Conservation (phyloP, 2,888 invertebrate species). For the Rhagonycha lutea region DNA sequence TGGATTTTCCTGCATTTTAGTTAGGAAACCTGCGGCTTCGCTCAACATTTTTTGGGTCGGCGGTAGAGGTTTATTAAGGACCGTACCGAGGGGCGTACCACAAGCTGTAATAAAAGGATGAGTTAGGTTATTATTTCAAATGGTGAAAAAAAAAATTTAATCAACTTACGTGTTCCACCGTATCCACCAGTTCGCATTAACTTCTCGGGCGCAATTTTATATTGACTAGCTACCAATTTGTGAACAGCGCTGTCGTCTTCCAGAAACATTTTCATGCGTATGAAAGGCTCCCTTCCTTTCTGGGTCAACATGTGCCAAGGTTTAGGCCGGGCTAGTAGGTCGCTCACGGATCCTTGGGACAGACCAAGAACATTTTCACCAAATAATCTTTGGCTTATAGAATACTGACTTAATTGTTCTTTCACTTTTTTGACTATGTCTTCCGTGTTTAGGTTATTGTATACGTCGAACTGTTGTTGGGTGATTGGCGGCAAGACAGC, state of each 20-base stretch:
- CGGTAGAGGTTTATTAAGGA: conserved; percentile 72
- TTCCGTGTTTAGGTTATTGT: conserved; percentile 97
- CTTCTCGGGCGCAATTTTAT: conserved; percentile 97
- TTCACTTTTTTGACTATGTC: conserved; percentile 96
- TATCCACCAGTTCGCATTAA: conserved; percentile 95
- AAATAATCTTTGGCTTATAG: conserved; percentile 96
- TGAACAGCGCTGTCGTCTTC: conserved; percentile 95
- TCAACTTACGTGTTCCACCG: conserved; percentile 74
- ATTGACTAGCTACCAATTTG: conserved; percentile 94
- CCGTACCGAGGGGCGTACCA: conserved; percentile 44
- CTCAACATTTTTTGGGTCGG: conserved; percentile 79
- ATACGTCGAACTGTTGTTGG: conserved; percentile 98
- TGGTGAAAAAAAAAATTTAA: not conserved
- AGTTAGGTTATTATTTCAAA: conserved; percentile 35
- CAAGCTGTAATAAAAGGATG: conserved; percentile 48
- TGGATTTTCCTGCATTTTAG: conserved; percentile 71
- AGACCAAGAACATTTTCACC: conserved; percentile 97
- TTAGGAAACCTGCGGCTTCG: conserved; percentile 67
- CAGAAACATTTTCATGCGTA: conserved; percentile 96
- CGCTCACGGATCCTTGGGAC: conserved; percentile 97
- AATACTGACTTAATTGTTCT: conserved; percentile 92
- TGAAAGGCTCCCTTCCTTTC: conserved; percentile 95
- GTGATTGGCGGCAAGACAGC: conserved; percentile 97
- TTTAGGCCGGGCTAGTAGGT: conserved; percentile 94
- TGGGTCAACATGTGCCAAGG: conserved; percentile 99